phyloP scores from a whole-genome alignment of 2,888 invertebrate genomes.

The Elysia crispata region DNA sequence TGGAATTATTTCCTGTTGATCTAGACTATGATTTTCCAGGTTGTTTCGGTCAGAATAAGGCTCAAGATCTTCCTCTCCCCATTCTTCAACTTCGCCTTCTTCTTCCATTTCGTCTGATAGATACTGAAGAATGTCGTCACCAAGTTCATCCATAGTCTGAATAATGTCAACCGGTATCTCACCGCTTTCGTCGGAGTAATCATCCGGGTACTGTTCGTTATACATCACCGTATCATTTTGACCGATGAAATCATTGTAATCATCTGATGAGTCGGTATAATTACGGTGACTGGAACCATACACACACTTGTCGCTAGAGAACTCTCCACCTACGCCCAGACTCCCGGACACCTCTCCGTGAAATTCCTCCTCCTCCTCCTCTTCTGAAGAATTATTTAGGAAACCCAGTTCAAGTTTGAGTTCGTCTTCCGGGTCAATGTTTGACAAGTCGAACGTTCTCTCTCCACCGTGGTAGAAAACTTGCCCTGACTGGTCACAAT shows the following conservation, averaged over 20 bases:
- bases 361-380: slow-evolving; percentile 6
- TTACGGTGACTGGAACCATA: slow-evolving; percentile 17
- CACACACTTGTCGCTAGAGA: not conserved
- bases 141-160: slow-evolving; percentile 34
- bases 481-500: not conserved
- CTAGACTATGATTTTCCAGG: not conserved
- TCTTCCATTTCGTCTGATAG: slow-evolving; percentile 40
- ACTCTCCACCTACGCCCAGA: not conserved
- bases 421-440: too few relatives aligned
- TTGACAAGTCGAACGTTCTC: not conserved
- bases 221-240: not conserved
- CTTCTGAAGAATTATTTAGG: slow-evolving; percentile 2
- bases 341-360: not conserved
- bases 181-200: slow-evolving; percentile 6
- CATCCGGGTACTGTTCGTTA: not conserved
- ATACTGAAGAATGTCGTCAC: slow-evolving; percentile 33
- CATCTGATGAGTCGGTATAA: slow-evolving; percentile 24
- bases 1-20: too few relatives aligned
- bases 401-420: too few relatives aligned
- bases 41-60: not conserved
- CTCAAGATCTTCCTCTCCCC: slow-evolving; percentile 36
- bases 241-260: not conserved
- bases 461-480: not conserved
- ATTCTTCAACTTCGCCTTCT: slow-evolving; percentile 25
- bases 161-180: not conserved